These are phyloP conservation scores for Cyanoderma ruficeps DNA, from an alignment of 2,113 vertebrate genomes.

Conservation along the genomic window DNA sequence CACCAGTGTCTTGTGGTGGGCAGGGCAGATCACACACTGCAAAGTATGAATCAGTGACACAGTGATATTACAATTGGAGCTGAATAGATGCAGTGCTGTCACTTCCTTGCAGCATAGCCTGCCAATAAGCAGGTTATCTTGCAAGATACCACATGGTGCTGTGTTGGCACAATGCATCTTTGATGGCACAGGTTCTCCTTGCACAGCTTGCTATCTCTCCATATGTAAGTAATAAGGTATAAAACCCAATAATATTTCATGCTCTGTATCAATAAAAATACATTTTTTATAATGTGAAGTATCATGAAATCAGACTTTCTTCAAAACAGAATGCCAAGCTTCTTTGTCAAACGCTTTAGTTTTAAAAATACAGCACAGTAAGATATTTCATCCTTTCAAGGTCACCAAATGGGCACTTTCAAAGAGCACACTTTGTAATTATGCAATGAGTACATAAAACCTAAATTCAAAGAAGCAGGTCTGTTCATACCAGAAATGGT, in stretches of 20 bases:
- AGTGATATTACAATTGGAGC: neutral
- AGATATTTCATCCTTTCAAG: constrained; percentile 1
- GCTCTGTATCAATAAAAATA: neutral
- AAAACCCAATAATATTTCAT: neutral
- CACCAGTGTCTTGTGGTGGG: neutral
- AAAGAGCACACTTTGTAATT: constrained; percentile 1
- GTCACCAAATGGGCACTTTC: constrained; percentile 13
- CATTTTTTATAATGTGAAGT: neutral
- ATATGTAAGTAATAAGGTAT: neutral
- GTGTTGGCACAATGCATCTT: neutral
- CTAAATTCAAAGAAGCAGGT: constrained; percentile 2
- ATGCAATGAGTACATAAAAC: constrained; percentile 24
- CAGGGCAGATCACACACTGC: neutral
- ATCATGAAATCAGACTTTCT: neutral
- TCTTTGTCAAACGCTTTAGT: neutral
- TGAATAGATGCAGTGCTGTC: neutral
- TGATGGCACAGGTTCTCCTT: neutral
- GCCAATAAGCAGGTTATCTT: neutral
- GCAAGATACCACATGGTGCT: neutral
- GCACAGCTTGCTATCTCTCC: neutral
- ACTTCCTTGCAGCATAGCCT: neutral
- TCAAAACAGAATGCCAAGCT: neutral
- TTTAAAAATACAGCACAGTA: neutral
- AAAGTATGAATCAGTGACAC: neutral
- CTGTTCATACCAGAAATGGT: constrained; percentile 33